A percentile compares a stretch with the other conserved stretches of the same genome.
These are phyloP conservation scores for Acridotheres tristis DNA, from an alignment of 2,797 vertebrate species.

Conservation along the genomic window DNA sequence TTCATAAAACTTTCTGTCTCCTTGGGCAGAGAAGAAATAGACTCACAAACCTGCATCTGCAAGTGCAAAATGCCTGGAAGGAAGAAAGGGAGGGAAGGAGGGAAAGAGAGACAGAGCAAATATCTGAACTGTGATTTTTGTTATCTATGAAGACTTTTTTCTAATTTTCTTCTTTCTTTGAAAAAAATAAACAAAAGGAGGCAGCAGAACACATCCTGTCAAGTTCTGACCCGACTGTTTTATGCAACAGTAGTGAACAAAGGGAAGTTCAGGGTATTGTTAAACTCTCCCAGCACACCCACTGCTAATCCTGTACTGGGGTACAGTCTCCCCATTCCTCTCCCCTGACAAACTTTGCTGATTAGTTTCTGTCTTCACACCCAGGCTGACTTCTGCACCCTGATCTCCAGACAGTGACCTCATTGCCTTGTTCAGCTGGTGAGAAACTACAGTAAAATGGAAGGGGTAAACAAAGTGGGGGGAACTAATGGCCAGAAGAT, in stretches of 20 bases:
- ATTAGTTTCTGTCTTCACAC: slow-evolving; percentile 14
- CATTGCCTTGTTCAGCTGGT: slow-evolving; percentile 46
- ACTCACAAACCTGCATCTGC: not conserved
- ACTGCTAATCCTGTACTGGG: not conserved
- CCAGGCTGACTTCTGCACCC: slow-evolving; percentile 39
- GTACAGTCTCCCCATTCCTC: not conserved
- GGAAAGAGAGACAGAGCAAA: not conserved
- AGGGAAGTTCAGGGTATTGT: not conserved
- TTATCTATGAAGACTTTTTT: not conserved
- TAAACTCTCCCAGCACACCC: not conserved
- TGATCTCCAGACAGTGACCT: slow-evolving; percentile 59
- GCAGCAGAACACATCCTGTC: not conserved
- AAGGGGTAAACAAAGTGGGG: slow-evolving; percentile 37
- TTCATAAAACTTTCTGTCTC: not conserved
- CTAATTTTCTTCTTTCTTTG: not conserved
- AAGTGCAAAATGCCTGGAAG: not conserved
- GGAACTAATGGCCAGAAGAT: slow-evolving; percentile 31
- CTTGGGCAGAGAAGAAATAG: not conserved
- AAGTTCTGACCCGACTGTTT: not conserved
- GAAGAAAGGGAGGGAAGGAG: not conserved
- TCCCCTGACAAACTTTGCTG: not conserved
- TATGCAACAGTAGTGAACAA: not conserved
- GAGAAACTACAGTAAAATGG: slow-evolving; percentile 59
- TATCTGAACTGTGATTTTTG: not conserved
- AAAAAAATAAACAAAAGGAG: not conserved